Conservation (phyloP, 1,140 invertebrate species). For the Panonychus citri region DNA sequence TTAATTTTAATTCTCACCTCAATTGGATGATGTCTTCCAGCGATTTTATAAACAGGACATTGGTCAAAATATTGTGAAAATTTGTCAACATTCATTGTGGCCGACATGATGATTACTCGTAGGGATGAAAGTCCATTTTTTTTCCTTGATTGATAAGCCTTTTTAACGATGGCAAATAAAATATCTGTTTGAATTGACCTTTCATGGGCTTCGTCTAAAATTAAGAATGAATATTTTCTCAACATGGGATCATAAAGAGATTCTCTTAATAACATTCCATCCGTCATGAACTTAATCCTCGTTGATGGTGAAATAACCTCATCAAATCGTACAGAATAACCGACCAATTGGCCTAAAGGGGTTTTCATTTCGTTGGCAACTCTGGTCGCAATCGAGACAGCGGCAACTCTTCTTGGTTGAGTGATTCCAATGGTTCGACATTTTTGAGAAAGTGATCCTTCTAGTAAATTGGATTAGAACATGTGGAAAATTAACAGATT, state of each 20-base stretch:
- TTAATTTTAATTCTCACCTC: slow-evolving; percentile 21
- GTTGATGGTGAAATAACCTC: slow-evolving; percentile 48
- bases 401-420: slow-evolving; percentile 69
- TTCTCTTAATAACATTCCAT: slow-evolving; percentile 81
- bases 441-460: slow-evolving; percentile 16
- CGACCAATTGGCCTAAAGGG: slow-evolving; percentile 43
- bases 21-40: slow-evolving; percentile 66
- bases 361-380: slow-evolving; percentile 51
- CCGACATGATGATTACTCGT: slow-evolving; percentile 61
- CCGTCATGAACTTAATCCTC: slow-evolving; percentile 63
- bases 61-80: slow-evolving; percentile 74
- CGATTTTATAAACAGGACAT: slow-evolving; percentile 59
- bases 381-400: slow-evolving; percentile 59
- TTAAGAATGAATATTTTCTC: slow-evolving; percentile 51
- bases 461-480: no score
- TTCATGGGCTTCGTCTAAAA: slow-evolving; percentile 95
- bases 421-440: slow-evolving; percentile 48
- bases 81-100: slow-evolving; percentile 81
- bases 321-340: slow-evolving; percentile 82
- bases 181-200: slow-evolving; percentile 84
- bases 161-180: slow-evolving; percentile 56
- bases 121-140: slow-evolving; percentile 19
- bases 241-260: slow-evolving; percentile 38
- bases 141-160: slow-evolving; percentile 44
- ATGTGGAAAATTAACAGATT: no score